Conservation (phyloP, 2,113 vertebrate species). For the Albula goreensis region DNA sequence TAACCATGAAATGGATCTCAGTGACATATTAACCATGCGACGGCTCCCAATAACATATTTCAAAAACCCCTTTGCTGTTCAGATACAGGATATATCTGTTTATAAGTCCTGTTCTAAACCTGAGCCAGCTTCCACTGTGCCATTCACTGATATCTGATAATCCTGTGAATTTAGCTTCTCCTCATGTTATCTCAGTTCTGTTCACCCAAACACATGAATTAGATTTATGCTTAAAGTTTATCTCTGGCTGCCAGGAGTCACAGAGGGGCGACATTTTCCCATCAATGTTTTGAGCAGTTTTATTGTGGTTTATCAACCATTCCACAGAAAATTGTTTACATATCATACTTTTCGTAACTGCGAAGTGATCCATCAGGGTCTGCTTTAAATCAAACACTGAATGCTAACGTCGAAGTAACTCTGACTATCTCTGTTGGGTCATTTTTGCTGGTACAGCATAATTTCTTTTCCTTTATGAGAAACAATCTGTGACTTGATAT, state of each 20-base stretch:
- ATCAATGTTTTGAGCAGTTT: neutral
- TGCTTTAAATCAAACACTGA: neutral
- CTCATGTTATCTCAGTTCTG: neutral
- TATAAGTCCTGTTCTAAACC: neutral
- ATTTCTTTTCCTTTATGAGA: neutral
- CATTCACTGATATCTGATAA: neutral
- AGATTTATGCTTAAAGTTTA: neutral
- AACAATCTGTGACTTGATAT: too few relatives aligned
- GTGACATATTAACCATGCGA: neutral
- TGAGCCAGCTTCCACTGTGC: too few relatives aligned
- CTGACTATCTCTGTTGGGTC: neutral
- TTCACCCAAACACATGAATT: neutral
- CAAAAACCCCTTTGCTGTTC: neutral
- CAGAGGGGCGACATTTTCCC: neutral
- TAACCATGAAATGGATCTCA: neutral
- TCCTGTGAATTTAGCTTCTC: neutral
- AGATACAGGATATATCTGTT: too few relatives aligned
- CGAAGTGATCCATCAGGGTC: neutral
- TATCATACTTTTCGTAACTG: neutral
- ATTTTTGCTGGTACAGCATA: neutral
- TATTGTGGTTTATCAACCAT: neutral
- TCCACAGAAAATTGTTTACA: neutral
- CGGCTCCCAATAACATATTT: neutral
- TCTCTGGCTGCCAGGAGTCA: neutral
- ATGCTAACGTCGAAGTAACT: neutral